Evolutionary conservation across 2,113 vertebrate genomes (phyloP).

Genomic region (Bagarius yarrelli): DNA sequence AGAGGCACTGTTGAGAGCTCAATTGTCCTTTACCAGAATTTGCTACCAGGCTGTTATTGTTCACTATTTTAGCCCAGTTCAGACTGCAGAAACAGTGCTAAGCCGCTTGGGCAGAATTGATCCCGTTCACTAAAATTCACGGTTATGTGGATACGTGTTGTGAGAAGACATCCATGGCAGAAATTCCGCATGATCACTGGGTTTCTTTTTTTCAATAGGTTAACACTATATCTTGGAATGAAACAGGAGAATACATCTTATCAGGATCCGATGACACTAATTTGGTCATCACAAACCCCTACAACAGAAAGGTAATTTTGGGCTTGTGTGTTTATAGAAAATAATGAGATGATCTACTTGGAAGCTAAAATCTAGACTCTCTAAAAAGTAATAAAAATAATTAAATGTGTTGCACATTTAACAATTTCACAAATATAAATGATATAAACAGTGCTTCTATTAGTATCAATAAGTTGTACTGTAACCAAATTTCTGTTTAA

Average conservation of each 20-base stretch:
- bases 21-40: not conserved
- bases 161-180: not conserved
- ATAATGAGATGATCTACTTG: not conserved
- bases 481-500: not conserved
- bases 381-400: not conserved
- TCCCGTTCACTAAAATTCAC: not conserved
- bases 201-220: conserved; percentile 72
- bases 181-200: not conserved
- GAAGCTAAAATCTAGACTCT: conserved; percentile 6
- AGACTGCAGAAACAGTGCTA: not conserved
- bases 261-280: conserved; percentile 97
- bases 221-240: conserved; percentile 98
- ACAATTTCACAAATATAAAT: not conserved
- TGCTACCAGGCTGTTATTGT: not conserved
- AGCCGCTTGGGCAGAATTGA: not conserved
- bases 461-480: not conserved
- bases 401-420: not conserved
- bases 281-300: conserved; percentile 93
- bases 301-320: conserved; percentile 89
- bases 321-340: not conserved
- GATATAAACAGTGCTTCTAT: not conserved
- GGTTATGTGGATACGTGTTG: not conserved
- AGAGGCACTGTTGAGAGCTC: not conserved
- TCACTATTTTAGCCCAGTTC: not conserved
- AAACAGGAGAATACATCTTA: conserved; percentile 95